A percentile compares a stretch with the other conserved stretches of the same genome.
These are phyloP conservation scores for Protula sp. DNA, from an alignment of 2,888 invertebrate genomes.

Conservation along the genomic window DNA sequence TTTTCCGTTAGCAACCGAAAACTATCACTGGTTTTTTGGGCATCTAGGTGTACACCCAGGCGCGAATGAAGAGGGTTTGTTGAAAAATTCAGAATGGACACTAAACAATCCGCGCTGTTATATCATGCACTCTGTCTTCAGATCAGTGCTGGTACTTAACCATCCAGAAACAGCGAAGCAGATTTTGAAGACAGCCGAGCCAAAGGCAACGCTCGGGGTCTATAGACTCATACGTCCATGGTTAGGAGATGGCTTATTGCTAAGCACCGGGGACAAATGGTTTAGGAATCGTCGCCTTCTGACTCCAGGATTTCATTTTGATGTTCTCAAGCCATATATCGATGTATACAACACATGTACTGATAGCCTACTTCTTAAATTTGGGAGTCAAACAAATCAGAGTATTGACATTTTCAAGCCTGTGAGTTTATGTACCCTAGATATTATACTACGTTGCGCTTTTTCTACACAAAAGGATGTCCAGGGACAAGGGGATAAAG, in stretches of 20 bases:
- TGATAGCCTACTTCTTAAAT: slow-evolving; percentile 2
- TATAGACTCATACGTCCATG: background rate
- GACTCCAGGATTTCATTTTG: slow-evolving; percentile 16
- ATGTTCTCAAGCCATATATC: slow-evolving; percentile 12
- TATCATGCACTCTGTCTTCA: background rate
- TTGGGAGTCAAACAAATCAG: background rate
- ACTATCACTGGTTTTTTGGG: background rate
- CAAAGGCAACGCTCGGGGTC: background rate
- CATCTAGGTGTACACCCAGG: background rate
- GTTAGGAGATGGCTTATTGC: slow-evolving; percentile 10
- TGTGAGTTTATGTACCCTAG: background rate
- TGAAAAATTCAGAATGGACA: background rate
- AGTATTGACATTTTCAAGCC: background rate
- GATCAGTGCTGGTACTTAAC: background rate
- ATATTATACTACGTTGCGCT: background rate
- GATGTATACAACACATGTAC: slow-evolving; percentile 2
- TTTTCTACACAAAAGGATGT: background rate
- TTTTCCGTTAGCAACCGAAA: too few species aligned
- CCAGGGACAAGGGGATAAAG: slow-evolving; percentile 1
- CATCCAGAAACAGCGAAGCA: background rate
- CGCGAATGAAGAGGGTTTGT: background rate
- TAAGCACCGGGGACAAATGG: slow-evolving; percentile 10
- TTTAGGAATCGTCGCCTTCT: slow-evolving; percentile 10
- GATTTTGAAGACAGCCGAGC: background rate
- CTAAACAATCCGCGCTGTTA: background rate